phyloP scores from a whole-genome alignment of 2,113 vertebrate genomes.

The Meleagris gallopavo region DNA sequence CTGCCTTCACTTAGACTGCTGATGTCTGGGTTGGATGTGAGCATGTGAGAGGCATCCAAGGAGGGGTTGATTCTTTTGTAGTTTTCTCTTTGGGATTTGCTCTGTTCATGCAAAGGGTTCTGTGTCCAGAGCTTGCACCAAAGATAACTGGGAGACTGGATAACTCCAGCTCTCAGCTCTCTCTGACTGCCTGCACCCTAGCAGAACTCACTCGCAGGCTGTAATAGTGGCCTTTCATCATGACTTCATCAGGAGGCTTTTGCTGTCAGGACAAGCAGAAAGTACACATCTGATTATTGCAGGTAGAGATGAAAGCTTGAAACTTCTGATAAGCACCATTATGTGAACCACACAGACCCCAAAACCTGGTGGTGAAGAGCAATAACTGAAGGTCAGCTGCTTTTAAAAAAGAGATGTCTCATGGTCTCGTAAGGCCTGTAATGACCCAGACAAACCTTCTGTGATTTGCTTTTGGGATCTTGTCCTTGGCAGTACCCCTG shows the following conservation, averaged over 20 bases:
- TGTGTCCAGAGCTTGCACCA: background rate
- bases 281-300: background rate
- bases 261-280: background rate
- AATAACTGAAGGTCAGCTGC: background rate
- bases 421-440: background rate
- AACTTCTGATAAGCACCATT: background rate
- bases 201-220: background rate
- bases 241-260: background rate
- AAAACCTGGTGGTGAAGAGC: background rate
- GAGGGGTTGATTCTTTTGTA: background rate
- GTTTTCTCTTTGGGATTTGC: background rate
- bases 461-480: background rate
- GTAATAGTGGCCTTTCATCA: background rate
- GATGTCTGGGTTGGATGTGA: background rate
- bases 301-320: background rate
- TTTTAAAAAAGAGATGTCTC: background rate
- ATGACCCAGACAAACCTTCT: background rate
- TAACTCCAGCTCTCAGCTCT: background rate
- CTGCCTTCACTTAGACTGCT: background rate
- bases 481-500: background rate
- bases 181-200: rapidly evolving
- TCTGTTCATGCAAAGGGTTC: background rate
- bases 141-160: background rate
- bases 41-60: background rate
- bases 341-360: background rate